A percentile compares a stretch with the other conserved stretches of the same genome.
These are phyloP conservation scores for Centrocercus urophasianus DNA, from an alignment of 2,113 vertebrate genomes.

Conservation along the genomic window DNA sequence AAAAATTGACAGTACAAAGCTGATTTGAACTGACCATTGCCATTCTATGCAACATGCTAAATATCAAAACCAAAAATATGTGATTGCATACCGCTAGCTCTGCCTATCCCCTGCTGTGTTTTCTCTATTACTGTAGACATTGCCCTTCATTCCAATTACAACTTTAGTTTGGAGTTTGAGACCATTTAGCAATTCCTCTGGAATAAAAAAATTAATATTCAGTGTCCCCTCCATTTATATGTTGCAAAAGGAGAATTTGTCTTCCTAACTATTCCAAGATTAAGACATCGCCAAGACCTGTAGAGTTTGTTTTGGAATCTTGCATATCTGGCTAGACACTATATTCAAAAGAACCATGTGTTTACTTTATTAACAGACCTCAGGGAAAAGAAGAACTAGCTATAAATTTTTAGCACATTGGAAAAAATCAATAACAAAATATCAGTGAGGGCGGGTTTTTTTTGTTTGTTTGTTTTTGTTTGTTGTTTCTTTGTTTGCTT, in stretches of 20 bases:
- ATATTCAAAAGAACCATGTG: background rate
- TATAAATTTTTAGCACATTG: background rate
- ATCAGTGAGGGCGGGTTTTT: background rate
- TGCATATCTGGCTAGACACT: background rate
- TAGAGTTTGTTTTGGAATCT: background rate
- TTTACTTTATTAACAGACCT: background rate
- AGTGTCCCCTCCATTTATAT: background rate
- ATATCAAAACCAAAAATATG: background rate
- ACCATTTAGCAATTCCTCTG: background rate
- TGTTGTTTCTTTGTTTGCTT: background rate
- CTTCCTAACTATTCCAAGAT: background rate
- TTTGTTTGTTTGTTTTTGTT: no score
- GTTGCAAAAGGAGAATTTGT: background rate
- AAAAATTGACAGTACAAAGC: background rate
- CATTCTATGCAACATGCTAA: fast-evolving
- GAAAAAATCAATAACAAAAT: background rate
- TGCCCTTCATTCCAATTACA: background rate
- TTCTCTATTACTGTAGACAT: background rate
- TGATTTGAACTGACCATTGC: background rate
- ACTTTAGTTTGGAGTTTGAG: background rate
- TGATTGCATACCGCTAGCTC: background rate
- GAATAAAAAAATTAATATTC: background rate
- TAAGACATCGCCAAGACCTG: background rate
- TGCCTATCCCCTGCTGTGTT: background rate
- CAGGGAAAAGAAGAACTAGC: background rate